Percentiles rank a stretch among this genome's conserved stretches.
phyloP scores from a whole-genome alignment of 2,113 vertebrate species.

The Blennius ocellaris region DNA sequence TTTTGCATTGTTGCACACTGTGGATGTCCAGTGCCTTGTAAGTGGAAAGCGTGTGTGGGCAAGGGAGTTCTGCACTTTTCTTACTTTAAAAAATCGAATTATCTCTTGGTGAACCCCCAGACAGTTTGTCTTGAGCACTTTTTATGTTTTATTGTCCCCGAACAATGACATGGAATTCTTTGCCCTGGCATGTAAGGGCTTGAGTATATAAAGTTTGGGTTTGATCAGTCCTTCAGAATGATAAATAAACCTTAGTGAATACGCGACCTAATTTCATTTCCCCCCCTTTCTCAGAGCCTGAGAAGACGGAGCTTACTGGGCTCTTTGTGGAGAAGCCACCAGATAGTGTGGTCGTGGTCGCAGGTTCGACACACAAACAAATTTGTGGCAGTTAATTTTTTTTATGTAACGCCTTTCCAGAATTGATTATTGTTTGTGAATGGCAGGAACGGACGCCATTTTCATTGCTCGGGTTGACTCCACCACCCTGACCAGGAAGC shows the following conservation, averaged over 20 bases:
- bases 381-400: neutral
- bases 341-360: conserved; percentile 52
- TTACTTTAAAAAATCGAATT: too few species aligned
- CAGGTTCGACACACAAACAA: conserved; percentile 69
- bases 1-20: conserved; percentile 16
- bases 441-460: conserved; percentile 79
- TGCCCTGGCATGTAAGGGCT: neutral
- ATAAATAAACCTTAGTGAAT: neutral
- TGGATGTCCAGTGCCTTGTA: neutral
- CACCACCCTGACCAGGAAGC: conserved; percentile 81
- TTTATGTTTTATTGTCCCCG: too few species aligned
- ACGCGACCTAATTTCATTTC: too few species aligned
- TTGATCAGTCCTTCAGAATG: neutral
- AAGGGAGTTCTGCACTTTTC: too few species aligned
- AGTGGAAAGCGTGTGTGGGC: too few species aligned
- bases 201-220: neutral
- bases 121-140: too few species aligned
- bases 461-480: conserved; percentile 86
- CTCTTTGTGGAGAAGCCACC: conserved; percentile 84
- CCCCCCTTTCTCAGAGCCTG: conserved; percentile 50
- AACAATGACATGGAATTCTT: too few species aligned
- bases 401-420: too few species aligned
- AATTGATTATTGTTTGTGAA: conserved; percentile 23
- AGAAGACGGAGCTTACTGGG: conserved; percentile 77
- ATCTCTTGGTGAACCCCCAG: too few species aligned